These are phyloP conservation scores for Syrista parreyssii DNA, from an alignment of 2,888 invertebrate species.

Conservation along the genomic window DNA sequence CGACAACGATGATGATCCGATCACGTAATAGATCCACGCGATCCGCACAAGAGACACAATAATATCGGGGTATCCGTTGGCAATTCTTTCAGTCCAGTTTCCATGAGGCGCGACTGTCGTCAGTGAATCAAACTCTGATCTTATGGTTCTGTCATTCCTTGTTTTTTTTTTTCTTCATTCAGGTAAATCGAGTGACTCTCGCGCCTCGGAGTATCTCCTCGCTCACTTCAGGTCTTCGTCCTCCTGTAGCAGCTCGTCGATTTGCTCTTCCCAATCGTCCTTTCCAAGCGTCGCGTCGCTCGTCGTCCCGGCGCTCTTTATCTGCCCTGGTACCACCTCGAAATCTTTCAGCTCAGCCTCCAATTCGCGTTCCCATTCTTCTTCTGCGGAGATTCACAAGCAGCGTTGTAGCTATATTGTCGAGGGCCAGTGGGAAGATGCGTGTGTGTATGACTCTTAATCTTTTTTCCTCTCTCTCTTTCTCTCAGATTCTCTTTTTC, in stretches of 20 bases:
- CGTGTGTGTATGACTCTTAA: slow-evolving; percentile 21
- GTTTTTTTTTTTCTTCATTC: neutral
- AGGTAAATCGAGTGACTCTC: neutral
- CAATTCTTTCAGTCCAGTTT: too few species aligned
- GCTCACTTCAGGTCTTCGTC: slow-evolving; percentile 72
- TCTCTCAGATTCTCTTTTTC: neutral
- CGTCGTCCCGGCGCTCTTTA: slow-evolving; percentile 25
- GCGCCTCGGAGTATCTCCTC: slow-evolving; percentile 3
- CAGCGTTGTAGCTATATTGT: slow-evolving; percentile 59
- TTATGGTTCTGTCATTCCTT: neutral
- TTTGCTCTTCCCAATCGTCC: slow-evolving; percentile 78
- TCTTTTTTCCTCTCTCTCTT: slow-evolving; percentile 2
- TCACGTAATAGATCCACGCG: neutral
- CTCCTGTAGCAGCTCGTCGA: slow-evolving; percentile 75
- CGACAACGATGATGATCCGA: neutral
- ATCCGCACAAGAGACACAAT: neutral
- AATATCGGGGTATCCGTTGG: neutral
- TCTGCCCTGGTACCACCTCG: slow-evolving; percentile 81
- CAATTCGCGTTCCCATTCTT: slow-evolving; percentile 96
- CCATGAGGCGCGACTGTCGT: neutral
- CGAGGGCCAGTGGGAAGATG: slow-evolving; percentile 50
- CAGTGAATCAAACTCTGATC: neutral
- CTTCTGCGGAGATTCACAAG: slow-evolving; percentile 71
- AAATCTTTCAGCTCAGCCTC: slow-evolving; percentile 96
- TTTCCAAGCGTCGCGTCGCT: slow-evolving; percentile 50